Evolutionary conservation across 2,113 vertebrate species (phyloP), one percentile per base, ranked within the genome.

Genomic region (Chaetorhynchus papuensis): DNA sequence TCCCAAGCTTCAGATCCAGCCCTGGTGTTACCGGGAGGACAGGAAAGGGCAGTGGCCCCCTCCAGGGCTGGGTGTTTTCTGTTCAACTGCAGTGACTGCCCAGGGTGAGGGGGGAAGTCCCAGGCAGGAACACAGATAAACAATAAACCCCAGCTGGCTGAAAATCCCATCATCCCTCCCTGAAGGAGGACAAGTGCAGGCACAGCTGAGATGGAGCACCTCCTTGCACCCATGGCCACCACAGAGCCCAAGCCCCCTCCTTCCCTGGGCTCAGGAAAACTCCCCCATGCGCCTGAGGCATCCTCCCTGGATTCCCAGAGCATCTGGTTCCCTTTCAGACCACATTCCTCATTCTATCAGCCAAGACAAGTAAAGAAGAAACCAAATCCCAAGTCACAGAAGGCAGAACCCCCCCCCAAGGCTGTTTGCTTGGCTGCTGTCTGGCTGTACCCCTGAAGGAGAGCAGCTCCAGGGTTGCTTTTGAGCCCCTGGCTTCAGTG

Each of bases 201-300:
- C 44, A 14, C 3, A 22, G 37, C 47, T 19, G n/a, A 33, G 47
- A 8, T 3, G 4, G 57, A 61, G 23, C 47, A 61, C 1, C 30
- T 68, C 47, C 26, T 23, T 6, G 1, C 9, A 10, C 3, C n/a
- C 6, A 0, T n/a, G 27, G 11, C 42, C 45, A 9, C 20, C 31
- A 7, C 5, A 0, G 3, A 65, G 47, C 37, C 45, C 22, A 22
- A 27, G 49, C 11, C 24, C 20, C 37, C 22, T 8, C 33, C 52
- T 37, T 33, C 15, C 37, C 56, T 3, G 3, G 18, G 24, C 0
- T 0, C 5, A 7, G 49, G 24, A 53, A 52, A 42, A 24, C 3
- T 47, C 26, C n/a, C 1, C 60, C 28, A 1, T 1, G 13, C 31
- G 31, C 54, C 54, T 5, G 2, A 10, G 26, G 60, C 31, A 24